Conservation (phyloP, 2,113 vertebrate genomes). For the Psilopsiagon aurifrons region DNA sequence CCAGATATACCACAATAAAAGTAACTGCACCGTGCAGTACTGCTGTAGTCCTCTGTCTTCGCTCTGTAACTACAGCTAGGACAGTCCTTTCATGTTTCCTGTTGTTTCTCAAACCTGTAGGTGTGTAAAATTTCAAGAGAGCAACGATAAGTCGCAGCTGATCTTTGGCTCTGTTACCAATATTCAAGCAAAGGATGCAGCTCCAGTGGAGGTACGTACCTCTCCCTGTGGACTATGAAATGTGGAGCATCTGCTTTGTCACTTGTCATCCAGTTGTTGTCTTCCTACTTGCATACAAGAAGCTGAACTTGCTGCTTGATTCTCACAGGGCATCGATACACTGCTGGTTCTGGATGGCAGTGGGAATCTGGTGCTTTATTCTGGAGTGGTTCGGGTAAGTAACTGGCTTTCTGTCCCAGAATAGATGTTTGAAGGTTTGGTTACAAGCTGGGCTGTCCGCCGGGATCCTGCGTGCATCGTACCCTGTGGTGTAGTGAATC, state of each 20-base stretch:
- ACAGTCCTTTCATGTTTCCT: neutral
- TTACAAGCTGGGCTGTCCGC: neutral
- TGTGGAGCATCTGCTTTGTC: neutral
- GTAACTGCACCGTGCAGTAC: neutral
- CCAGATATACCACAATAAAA: neutral
- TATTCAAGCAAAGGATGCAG: conserved; percentile 92
- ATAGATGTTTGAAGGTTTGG: neutral
- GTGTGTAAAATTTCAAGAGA: conserved; percentile 95
- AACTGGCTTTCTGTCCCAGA: neutral
- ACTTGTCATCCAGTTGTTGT: neutral
- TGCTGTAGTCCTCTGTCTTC: neutral
- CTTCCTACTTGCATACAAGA: neutral
- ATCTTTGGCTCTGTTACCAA: conserved; percentile 91
- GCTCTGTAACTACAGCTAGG: neutral
- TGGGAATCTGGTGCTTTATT: conserved; percentile 93
- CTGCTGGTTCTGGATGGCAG: conserved; percentile 91
- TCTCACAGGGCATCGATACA: conserved; percentile 83
- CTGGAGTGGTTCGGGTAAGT: conserved; percentile 89
- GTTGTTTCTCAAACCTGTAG: conserved; percentile 67
- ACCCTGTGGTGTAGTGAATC: neutral
- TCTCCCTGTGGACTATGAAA: neutral
- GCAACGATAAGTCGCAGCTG: conserved; percentile 89
- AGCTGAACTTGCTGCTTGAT: neutral
- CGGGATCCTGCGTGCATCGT: neutral
- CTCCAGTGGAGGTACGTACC: conserved; percentile 75